Percentiles rank a stretch among this genome's conserved stretches.
Conservation (phyloP, 2,797 vertebrate species). For the Cynodonichthys magdalenae region DNA sequence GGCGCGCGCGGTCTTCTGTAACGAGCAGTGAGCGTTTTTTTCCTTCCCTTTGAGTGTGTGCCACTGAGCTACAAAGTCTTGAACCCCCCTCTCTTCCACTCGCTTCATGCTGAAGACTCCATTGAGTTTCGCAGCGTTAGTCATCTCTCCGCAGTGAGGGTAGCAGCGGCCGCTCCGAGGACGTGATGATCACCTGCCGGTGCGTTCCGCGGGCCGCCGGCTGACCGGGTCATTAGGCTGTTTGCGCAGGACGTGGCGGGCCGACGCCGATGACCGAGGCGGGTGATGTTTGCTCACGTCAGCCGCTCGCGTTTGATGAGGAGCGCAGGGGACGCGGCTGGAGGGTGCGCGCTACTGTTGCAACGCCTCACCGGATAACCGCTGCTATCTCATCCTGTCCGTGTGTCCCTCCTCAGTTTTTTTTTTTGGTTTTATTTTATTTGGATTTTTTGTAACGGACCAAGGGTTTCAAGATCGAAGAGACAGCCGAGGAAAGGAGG, state of each 20-base stretch:
- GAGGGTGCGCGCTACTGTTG: slow-evolving; percentile 81
- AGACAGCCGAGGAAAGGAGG: slow-evolving; percentile 12
- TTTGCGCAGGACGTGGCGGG: slow-evolving; percentile 78
- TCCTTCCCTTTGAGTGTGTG: too few relatives aligned
- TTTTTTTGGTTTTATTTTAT: background rate
- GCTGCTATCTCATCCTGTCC: slow-evolving; percentile 57
- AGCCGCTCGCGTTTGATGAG: slow-evolving; percentile 71
- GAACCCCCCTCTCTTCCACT: background rate
- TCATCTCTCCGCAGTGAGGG: slow-evolving; percentile 80
- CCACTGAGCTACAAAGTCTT: background rate
- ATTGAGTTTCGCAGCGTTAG: slow-evolving; percentile 82
- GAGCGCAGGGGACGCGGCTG: slow-evolving; percentile 75
- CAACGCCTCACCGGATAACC: slow-evolving; percentile 80
- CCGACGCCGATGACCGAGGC: slow-evolving; percentile 72
- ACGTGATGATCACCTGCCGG: slow-evolving; percentile 56
- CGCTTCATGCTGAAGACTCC: slow-evolving; percentile 44
- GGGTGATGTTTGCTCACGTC: slow-evolving; percentile 80
- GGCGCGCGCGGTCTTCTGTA: slow-evolving; percentile 23
- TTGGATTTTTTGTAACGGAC: slow-evolving; percentile 3
- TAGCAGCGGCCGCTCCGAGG: slow-evolving; percentile 52
- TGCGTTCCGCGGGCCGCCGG: slow-evolving; percentile 54
- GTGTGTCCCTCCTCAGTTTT: slow-evolving; percentile 43
- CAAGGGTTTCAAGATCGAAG: slow-evolving; percentile 38
- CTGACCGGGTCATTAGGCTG: slow-evolving; percentile 68
- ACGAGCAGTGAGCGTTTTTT: slow-evolving; percentile 5